A percentile compares a stretch with the other conserved stretches of the same genome.
Conservation (phyloP, 2,888 invertebrate species). For the Notocelia uddmanniana region DNA sequence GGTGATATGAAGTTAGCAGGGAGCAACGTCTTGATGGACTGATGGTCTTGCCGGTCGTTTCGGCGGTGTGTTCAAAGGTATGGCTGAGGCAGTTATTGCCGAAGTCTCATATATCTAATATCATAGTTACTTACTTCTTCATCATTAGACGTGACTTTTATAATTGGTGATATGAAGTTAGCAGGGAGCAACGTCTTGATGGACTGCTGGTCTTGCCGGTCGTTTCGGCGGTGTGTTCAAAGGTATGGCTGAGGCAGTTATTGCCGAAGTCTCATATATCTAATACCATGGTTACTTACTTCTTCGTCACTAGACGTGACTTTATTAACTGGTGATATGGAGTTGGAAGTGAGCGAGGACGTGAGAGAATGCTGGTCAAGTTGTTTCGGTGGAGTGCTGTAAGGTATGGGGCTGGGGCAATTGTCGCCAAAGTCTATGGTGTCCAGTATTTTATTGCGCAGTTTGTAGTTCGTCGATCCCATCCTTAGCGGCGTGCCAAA, state of each 20-base stretch:
- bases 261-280: background rate
- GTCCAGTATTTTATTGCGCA: constrained; percentile 75
- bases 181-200: background rate
- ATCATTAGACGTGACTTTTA: background rate
- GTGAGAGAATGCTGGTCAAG: constrained; percentile 59
- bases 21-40: background rate
- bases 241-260: constrained; percentile 52
- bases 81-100: background rate
- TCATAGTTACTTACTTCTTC: background rate
- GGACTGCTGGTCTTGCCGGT: background rate
- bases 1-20: background rate
- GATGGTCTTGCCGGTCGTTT: background rate
- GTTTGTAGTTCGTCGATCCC: constrained; percentile 56
- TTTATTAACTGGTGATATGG: constrained; percentile 75
- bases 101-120: background rate
- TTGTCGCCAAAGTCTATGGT: constrained; percentile 75
- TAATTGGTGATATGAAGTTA: background rate
- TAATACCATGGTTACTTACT: constrained; percentile 54
- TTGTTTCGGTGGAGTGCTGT: constrained; percentile 67
- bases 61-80: constrained; percentile 46
- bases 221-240: constrained; percentile 46
- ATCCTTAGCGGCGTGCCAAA: constrained; percentile 75
- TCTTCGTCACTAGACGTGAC: constrained; percentile 75
- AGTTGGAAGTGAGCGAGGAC: constrained; percentile 68
- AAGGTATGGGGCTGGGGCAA: constrained; percentile 76